phyloP scores from a whole-genome alignment of 1,140 invertebrate species.

The Subanguina moxae region DNA sequence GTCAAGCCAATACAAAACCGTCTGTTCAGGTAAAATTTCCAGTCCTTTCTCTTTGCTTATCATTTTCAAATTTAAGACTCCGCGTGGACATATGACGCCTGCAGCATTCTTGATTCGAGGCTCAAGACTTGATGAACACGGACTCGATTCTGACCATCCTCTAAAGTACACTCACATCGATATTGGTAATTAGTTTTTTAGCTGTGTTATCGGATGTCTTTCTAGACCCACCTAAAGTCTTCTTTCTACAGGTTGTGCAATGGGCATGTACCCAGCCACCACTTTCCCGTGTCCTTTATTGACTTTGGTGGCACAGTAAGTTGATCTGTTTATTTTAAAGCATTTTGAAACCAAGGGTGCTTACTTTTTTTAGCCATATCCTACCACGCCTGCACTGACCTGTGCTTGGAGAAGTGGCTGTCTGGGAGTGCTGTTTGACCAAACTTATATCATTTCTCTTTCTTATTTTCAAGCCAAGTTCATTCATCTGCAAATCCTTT shows the following conservation, averaged over 20 bases:
- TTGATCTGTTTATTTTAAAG: neutral
- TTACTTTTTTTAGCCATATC: neutral
- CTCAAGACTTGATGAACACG: conserved; percentile 41
- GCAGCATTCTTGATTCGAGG: conserved; percentile 40
- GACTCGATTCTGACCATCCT: conserved; percentile 28
- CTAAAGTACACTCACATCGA: conserved; percentile 47
- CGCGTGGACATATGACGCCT: conserved; percentile 37
- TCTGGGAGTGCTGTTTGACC: too few species aligned
- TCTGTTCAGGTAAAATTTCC: conserved; percentile 62
- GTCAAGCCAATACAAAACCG: conserved; percentile 73
- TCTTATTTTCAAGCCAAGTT: too few species aligned
- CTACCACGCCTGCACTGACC: neutral
- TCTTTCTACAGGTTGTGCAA: conserved; percentile 7
- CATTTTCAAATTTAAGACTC: conserved; percentile 3
- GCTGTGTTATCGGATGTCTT: too few species aligned
- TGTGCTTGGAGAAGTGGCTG: too few species aligned
- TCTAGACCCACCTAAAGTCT: too few species aligned
- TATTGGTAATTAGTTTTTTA: conserved; percentile 21
- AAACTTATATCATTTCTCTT: too few species aligned
- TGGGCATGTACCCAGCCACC: conserved; percentile 28
- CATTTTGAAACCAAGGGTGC: neutral
- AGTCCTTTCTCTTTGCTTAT: too few species aligned
- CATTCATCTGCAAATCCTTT: too few species aligned
- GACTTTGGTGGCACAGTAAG: conserved; percentile 42
- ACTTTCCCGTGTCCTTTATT: conserved; percentile 37